Evolutionary conservation across 2,113 vertebrate species (phyloP).

Genomic region (Mystacornis crossleyi): DNA sequence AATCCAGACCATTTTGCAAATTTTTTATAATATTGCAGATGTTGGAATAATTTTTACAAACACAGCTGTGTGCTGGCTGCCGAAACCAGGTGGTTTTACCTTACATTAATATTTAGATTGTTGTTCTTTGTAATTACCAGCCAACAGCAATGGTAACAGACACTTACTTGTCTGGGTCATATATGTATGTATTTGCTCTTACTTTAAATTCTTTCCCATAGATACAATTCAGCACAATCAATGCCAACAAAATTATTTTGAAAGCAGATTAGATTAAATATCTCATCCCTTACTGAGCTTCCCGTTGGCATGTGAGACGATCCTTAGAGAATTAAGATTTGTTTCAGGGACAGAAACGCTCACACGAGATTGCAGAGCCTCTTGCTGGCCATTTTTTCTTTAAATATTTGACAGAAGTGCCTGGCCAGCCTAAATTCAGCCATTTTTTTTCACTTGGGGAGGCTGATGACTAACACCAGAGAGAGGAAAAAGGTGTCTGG

Average conservation of each 20-base stretch:
- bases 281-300: constrained; percentile 23
- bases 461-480: neutral
- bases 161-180: neutral
- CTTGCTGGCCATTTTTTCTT: neutral
- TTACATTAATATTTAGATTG: neutral
- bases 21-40: neutral
- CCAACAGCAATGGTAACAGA: neutral
- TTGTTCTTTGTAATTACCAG: constrained; percentile 11
- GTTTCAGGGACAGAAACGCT: neutral
- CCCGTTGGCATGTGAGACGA: neutral
- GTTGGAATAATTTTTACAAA: neutral
- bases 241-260: constrained; percentile 57
- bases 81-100: neutral
- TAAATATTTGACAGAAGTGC: neutral
- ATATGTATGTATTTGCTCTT: neutral
- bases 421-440: neutral
- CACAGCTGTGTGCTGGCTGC: neutral
- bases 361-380: neutral
- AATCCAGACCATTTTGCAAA: neutral
- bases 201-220: constrained; percentile 40
- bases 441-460: neutral
- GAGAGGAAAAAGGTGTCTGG: neutral
- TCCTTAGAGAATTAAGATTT: constrained; percentile 32
- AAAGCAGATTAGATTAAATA: constrained; percentile 57
- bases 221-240: constrained; percentile 29